Conservation (phyloP, 2,888 invertebrate species). For the Ophioninae sp. region DNA sequence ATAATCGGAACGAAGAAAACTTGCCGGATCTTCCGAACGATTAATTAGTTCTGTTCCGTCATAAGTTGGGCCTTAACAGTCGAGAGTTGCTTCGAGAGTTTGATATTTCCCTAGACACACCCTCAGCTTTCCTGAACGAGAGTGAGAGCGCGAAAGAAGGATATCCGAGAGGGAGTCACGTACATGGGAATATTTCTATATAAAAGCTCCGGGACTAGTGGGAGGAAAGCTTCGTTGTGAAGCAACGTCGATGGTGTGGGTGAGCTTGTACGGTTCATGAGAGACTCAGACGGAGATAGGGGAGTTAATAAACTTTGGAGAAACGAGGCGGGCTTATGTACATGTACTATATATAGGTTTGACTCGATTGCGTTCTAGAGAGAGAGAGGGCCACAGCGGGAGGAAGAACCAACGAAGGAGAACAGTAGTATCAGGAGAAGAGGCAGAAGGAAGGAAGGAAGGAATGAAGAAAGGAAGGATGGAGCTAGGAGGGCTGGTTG, state of each 20-base stretch:
- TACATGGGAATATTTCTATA: slow-evolving; percentile 58
- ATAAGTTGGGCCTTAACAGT: slow-evolving; percentile 8
- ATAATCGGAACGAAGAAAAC: slow-evolving; percentile 23
- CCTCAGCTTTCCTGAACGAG: slow-evolving; percentile 15
- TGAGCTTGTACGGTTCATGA: slow-evolving; percentile 50
- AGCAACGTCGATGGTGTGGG: slow-evolving; percentile 43
- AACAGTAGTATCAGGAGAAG: slow-evolving; percentile 18
- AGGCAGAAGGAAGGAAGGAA: slow-evolving; percentile 41
- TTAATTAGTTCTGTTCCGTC: slow-evolving; percentile 23
- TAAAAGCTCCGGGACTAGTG: slow-evolving; percentile 50
- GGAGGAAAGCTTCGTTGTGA: slow-evolving; percentile 43
- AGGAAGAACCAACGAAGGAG: slow-evolving; percentile 11
- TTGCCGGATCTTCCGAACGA: slow-evolving; percentile 17
- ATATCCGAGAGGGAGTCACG: slow-evolving; percentile 44
- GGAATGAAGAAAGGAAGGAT: slow-evolving; percentile 34
- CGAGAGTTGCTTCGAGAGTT: slow-evolving; percentile 37
- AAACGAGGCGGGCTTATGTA: slow-evolving; percentile 61
- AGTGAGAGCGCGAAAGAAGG: slow-evolving; percentile 4
- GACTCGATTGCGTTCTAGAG: slow-evolving; percentile 60
- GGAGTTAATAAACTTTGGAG: slow-evolving; percentile 70
- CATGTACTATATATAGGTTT: slow-evolving; percentile 50
- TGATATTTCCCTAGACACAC: slow-evolving; percentile 57
- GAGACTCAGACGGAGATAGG: slow-evolving; percentile 43
- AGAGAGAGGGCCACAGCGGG: slow-evolving; percentile 32
- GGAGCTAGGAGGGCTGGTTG: slow-evolving; percentile 53